A percentile compares a stretch with the other conserved stretches of the same genome.
These are phyloP conservation scores for Rhagoletis zephyria DNA, from an alignment of 1,140 invertebrate species.

Conservation along the genomic window DNA sequence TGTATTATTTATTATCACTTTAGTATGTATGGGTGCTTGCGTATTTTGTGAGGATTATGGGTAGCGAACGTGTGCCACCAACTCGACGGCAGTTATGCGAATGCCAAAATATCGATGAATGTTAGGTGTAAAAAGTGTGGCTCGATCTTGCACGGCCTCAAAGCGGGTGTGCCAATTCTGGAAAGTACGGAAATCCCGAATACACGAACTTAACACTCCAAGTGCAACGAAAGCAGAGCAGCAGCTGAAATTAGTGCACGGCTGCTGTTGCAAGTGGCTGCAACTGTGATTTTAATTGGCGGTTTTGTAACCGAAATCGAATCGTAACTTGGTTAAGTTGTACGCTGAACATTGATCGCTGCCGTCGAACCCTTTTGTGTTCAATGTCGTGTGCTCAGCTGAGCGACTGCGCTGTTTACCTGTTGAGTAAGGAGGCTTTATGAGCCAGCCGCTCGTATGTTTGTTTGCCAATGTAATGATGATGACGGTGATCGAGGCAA, in stretches of 20 bases:
- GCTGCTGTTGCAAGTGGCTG: not conserved
- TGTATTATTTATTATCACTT: slow-evolving; percentile 1
- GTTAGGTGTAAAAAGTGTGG: slow-evolving; percentile 12
- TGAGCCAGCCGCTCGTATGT: not conserved
- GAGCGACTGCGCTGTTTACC: not conserved
- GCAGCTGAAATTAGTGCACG: not conserved
- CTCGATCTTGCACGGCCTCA: not conserved
- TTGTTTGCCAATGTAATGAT: not conserved
- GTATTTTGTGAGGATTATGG: not conserved
- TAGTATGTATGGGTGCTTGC: not conserved
- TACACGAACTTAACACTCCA: not conserved
- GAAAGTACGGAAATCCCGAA: slow-evolving; percentile 27
- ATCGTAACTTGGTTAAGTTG: not conserved
- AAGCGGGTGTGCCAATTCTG: slow-evolving; percentile 18
- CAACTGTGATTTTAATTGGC: slow-evolving; percentile 22
- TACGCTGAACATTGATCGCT: not conserved
- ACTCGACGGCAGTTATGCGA: slow-evolving; percentile 11
- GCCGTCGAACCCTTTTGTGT: slow-evolving; percentile 20
- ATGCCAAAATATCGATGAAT: slow-evolving; percentile 16
- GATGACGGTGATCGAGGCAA: not conserved
- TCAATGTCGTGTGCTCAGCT: not conserved
- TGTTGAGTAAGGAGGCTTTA: not conserved
- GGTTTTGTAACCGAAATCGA: slow-evolving; percentile 13
- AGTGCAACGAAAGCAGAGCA: not conserved
- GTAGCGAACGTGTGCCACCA: not conserved